Evolutionary conservation across 92 coral and sea anemone genomes (phyloP).

Genomic region (Actinernus sp.): DNA sequence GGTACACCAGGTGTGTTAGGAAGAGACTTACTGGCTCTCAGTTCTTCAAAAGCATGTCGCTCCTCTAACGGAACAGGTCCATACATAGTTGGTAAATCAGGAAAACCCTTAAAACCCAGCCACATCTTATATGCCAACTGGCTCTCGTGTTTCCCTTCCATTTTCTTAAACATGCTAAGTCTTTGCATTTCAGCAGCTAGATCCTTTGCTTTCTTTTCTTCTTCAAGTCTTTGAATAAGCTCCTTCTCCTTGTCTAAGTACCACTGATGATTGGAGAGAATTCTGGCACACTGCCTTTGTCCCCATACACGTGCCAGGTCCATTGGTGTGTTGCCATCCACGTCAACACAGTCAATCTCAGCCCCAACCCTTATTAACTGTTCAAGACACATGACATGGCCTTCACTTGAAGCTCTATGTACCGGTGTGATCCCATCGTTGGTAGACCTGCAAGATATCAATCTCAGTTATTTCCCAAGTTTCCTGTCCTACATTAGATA

Average conservation of each 20-base stretch:
- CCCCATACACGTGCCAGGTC: conserved; percentile 95
- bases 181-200: conserved; percentile 79
- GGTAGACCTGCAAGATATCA: conserved; percentile 69
- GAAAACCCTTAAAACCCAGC: conserved; percentile 72
- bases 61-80: conserved; percentile 87
- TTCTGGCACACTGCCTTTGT: conserved; percentile 88
- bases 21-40: conserved; percentile 55
- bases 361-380: conserved; percentile 82
- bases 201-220: conserved; percentile 62
- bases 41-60: conserved; percentile 50
- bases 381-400: conserved; percentile 87
- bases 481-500: too few relatives aligned
- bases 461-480: too few relatives aligned
- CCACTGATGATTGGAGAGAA: conserved; percentile 93
- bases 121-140: conserved; percentile 87
- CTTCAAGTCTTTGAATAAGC: conserved; percentile 56
- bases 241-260: conserved; percentile 86
- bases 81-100: conserved; percentile 85
- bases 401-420: conserved; percentile 94
- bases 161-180: conserved; percentile 49
- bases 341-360: conserved; percentile 69
- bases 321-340: conserved; percentile 86
- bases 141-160: conserved; percentile 77
- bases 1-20: conserved; percentile 55
- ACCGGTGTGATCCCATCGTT: conserved; percentile 84